Conservation (phyloP, 2,797 vertebrate species). For the Protonibea diacanthus region DNA sequence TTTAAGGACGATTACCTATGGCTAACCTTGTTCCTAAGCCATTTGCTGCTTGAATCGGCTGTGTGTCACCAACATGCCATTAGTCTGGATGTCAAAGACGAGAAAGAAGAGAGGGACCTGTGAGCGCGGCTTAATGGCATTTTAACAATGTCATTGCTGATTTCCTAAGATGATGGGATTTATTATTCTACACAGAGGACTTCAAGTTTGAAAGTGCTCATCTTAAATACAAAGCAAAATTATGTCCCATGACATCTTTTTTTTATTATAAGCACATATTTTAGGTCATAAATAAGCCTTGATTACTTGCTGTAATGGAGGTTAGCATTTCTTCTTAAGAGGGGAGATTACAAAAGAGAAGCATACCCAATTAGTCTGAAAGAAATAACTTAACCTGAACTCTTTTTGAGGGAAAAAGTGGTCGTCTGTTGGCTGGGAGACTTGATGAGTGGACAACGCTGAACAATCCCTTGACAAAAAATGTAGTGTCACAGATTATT, state of each 20-base stretch:
- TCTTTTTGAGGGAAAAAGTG: conserved; percentile 21
- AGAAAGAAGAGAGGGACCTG: conserved; percentile 26
- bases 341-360: conserved; percentile 41
- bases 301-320: conserved; percentile 40
- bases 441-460: neutral
- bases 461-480: neutral
- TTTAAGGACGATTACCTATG: conserved; percentile 77
- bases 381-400: conserved; percentile 40
- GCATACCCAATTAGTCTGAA: conserved; percentile 29
- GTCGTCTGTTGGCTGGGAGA: conserved; percentile 41
- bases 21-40: conserved; percentile 77
- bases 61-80: conserved; percentile 72
- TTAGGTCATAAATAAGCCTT: conserved; percentile 22
- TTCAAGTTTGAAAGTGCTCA: conserved; percentile 31
- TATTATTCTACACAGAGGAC: conserved; percentile 47
- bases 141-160: conserved; percentile 68
- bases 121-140: conserved; percentile 58
- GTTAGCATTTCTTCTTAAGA: conserved; percentile 13
- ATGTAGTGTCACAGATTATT: neutral
- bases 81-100: conserved; percentile 63
- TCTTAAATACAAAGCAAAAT: conserved; percentile 35
- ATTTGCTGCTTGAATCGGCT: conserved; percentile 74
- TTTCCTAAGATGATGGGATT: conserved; percentile 38
- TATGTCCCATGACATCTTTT: conserved; percentile 6
- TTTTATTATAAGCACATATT: conserved; percentile 20